Conservation (phyloP, 2,888 invertebrate species). For the Dasysyrphus albostriatus region DNA sequence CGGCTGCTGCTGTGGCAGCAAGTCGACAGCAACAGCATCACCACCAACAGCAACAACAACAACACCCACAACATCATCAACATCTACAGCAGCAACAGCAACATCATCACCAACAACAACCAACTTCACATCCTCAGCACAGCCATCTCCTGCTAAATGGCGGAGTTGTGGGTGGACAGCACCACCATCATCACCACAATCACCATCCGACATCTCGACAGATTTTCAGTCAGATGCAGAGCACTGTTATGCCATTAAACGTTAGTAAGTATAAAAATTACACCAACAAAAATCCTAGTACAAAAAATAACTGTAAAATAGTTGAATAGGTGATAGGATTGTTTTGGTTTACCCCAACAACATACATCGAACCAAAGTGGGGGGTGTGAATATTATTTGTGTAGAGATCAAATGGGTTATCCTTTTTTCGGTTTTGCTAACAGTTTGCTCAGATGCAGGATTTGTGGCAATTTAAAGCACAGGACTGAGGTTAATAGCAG, state of each 20-base stretch:
- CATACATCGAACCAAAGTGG: not conserved
- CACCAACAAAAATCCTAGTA: constrained; percentile 8
- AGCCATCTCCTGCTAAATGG: constrained; percentile 69
- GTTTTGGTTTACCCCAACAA: constrained; percentile 37
- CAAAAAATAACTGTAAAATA: constrained; percentile 37
- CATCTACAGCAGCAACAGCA: constrained; percentile 68
- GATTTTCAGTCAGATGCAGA: constrained; percentile 83
- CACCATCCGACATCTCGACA: constrained; percentile 79
- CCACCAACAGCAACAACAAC: constrained; percentile 79
- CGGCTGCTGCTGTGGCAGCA: constrained; percentile 81
- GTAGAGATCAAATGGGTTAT: constrained; percentile 60
- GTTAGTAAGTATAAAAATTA: constrained; percentile 83
- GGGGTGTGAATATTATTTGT: constrained; percentile 42
- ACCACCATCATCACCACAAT: constrained; percentile 72
- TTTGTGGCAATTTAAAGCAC: constrained; percentile 13
- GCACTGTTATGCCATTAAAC: constrained; percentile 83
- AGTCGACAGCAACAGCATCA: constrained; percentile 78
- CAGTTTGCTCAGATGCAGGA: constrained; percentile 12
- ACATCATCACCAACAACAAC: constrained; percentile 75
- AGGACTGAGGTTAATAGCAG: constrained; percentile 7
- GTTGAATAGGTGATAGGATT: constrained; percentile 70
- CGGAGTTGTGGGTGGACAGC: constrained; percentile 65
- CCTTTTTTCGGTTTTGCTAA: constrained; percentile 51
- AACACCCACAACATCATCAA: constrained; percentile 73
- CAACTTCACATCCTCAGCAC: constrained; percentile 62